Percentiles rank a stretch among this genome's conserved stretches.
Evolutionary conservation across 2,797 vertebrate species (phyloP).

Genomic region (Somateria mollissima): DNA sequence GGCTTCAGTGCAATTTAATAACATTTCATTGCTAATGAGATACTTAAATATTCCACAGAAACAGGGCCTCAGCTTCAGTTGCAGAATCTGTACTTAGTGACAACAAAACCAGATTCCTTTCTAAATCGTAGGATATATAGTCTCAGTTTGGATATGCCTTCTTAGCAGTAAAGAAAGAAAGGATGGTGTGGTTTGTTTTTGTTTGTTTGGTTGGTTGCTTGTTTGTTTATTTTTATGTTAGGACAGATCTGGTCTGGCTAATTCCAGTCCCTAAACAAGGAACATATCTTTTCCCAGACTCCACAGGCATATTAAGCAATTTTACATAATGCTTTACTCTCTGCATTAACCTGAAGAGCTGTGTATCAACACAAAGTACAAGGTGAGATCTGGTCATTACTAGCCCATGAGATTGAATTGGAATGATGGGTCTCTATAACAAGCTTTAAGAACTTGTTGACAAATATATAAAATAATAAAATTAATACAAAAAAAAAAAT

Average conservation of each 20-base stretch:
- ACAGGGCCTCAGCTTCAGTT: background rate
- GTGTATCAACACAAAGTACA: background rate
- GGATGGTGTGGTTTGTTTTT: too few species aligned
- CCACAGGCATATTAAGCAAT: background rate
- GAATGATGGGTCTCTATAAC: background rate
- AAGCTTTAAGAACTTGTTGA: background rate
- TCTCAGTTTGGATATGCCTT: background rate
- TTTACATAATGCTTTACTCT: background rate
- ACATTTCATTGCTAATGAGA: background rate
- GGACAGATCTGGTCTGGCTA: background rate
- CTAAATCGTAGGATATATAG: background rate
- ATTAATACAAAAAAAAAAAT: background rate
- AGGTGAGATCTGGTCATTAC: background rate
- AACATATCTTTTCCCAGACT: background rate
- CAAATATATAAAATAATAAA: background rate
- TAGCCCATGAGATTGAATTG: background rate
- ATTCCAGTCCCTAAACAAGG: background rate
- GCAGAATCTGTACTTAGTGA: background rate
- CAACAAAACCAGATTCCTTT: background rate
- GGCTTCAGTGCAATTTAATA: background rate
- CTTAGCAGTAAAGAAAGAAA: background rate
- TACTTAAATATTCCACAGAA: background rate
- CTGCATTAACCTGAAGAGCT: background rate
- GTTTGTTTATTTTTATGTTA: background rate
- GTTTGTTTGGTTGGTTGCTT: too few species aligned